Percentiles rank a stretch among this genome's conserved stretches.
Conservation (phyloP, 1,140 invertebrate species). For the Lutraria rhynchaena region DNA sequence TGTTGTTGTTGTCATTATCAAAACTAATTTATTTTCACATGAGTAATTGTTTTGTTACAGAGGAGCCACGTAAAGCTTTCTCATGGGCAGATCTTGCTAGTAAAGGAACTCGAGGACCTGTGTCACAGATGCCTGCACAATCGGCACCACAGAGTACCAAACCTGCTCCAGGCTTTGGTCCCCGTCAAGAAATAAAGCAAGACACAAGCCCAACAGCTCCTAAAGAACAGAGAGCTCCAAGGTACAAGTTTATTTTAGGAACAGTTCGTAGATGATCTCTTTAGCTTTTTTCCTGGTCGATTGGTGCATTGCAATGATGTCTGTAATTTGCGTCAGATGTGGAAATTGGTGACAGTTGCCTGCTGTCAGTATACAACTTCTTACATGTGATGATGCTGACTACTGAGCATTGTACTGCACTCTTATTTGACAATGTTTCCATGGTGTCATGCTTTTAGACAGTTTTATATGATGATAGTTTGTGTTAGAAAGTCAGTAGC, state of each 20-base stretch:
- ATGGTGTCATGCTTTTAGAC: too few relatives aligned
- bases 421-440: too few relatives aligned
- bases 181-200: slow-evolving; percentile 52
- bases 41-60: too few relatives aligned
- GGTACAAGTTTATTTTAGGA: too few relatives aligned
- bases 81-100: slow-evolving; percentile 80
- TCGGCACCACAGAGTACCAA: slow-evolving; percentile 52
- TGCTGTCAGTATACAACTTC: slow-evolving; percentile 45
- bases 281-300: too few relatives aligned
- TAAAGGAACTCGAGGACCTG: slow-evolving; percentile 67
- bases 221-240: slow-evolving; percentile 72
- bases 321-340: slow-evolving; percentile 62
- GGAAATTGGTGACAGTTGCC: slow-evolving; percentile 44
- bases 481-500: too few relatives aligned
- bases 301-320: slow-evolving; percentile 60
- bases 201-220: slow-evolving; percentile 61
- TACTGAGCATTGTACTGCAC: slow-evolving; percentile 21
- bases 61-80: slow-evolving; percentile 70
- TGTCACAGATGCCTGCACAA: slow-evolving; percentile 54
- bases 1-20: too few relatives aligned
- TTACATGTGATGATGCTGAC: not conserved
- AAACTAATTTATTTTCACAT: too few relatives aligned
- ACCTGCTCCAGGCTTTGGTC: slow-evolving; percentile 54
- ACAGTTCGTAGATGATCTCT: too few relatives aligned
- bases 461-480: too few relatives aligned